phyloP scores from a whole-genome alignment of 1,140 invertebrate genomes.

The Coboldia fuscipes region DNA sequence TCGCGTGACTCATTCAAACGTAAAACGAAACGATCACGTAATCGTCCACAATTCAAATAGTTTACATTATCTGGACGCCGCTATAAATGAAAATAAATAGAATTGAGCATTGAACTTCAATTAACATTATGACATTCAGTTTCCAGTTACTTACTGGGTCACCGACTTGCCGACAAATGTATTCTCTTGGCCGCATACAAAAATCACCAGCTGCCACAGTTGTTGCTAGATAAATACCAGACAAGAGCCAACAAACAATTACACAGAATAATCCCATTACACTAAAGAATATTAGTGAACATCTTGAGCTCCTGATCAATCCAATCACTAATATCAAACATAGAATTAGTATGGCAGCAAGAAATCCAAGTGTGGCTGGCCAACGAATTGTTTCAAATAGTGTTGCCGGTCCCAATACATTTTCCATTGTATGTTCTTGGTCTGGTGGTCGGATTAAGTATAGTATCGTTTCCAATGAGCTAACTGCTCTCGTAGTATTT shows the following conservation, averaged over 20 bases:
- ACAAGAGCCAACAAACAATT: slow-evolving; percentile 57
- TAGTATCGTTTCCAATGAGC: slow-evolving; percentile 29
- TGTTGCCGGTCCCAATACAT: slow-evolving; percentile 30
- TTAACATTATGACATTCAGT: background rate
- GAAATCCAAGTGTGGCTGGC: slow-evolving; percentile 56
- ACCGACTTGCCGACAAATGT: slow-evolving; percentile 19
- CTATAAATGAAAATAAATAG: slow-evolving; percentile 6
- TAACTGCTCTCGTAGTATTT: slow-evolving; percentile 43
- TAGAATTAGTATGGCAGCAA: slow-evolving; percentile 52
- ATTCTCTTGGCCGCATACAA: slow-evolving; percentile 42
- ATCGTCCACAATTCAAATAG: slow-evolving; percentile 18
- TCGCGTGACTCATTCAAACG: slow-evolving; percentile 19
- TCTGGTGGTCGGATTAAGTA: slow-evolving; percentile 48
- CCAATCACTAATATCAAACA: slow-evolving; percentile 64
- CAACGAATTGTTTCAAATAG: slow-evolving; percentile 41
- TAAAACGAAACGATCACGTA: slow-evolving; percentile 19
- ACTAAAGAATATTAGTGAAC: slow-evolving; percentile 54
- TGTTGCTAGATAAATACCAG: slow-evolving; percentile 47
- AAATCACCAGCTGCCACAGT: slow-evolving; percentile 50
- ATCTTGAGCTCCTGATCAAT: slow-evolving; percentile 57
- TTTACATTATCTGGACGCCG: slow-evolving; percentile 16
- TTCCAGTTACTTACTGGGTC: too few relatives aligned
- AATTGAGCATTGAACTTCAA: background rate
- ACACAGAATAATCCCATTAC: slow-evolving; percentile 62
- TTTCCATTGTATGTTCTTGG: slow-evolving; percentile 39